Conservation (phyloP, 2,888 invertebrate species). For the Neoaliturus tenellus region DNA sequence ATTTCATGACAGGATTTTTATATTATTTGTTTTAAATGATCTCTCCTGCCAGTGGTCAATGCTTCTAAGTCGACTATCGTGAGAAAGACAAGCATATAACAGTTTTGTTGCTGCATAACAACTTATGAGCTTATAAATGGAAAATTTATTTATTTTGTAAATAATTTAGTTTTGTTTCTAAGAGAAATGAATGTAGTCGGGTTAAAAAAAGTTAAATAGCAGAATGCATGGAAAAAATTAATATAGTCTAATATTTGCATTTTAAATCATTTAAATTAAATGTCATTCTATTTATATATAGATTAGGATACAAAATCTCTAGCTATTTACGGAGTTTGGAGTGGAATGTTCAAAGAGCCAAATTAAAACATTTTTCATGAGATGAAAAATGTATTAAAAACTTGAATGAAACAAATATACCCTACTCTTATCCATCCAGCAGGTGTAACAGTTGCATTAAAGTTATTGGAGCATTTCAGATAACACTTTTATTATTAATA, state of each 20-base stretch:
- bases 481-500: too few relatives aligned
- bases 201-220: too few relatives aligned
- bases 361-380: too few relatives aligned
- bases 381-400: too few relatives aligned
- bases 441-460: too few relatives aligned
- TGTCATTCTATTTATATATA: background rate
- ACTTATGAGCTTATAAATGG: slow-evolving; percentile 22
- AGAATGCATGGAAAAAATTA: too few relatives aligned
- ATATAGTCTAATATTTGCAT: too few relatives aligned
- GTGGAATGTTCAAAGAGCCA: background rate
- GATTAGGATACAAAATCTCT: background rate
- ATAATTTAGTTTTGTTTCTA: slow-evolving; percentile 29
- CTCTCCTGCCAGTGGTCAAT: background rate
- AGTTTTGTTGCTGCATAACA: background rate
- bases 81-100: background rate
- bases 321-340: slow-evolving; percentile 10
- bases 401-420: too few relatives aligned
- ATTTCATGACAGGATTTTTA: slow-evolving; percentile 22
- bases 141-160: slow-evolving; percentile 33
- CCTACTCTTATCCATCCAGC: too few relatives aligned
- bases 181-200: background rate
- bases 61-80: background rate
- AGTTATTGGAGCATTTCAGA: too few relatives aligned
- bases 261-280: background rate
- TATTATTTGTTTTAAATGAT: background rate